phyloP scores from a whole-genome alignment of 37 sponge, comb jelly and placozoan species.

The Tethya wilhelma region DNA sequence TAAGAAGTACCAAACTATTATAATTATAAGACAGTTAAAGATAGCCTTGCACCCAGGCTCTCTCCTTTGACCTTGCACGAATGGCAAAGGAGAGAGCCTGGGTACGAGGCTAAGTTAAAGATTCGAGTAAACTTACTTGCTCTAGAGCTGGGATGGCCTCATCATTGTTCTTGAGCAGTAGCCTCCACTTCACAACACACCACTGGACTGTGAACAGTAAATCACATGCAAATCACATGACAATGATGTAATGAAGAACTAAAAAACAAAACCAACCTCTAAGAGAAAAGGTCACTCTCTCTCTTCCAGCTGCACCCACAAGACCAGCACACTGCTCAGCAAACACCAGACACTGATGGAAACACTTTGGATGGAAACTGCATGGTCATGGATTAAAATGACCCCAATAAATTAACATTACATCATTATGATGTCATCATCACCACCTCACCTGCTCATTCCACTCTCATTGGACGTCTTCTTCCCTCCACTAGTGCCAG shows the following conservation, averaged over 20 bases:
- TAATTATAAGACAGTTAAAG: too few species aligned
- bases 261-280: not conserved
- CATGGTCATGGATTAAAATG: not conserved
- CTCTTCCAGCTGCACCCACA: conserved; percentile 13
- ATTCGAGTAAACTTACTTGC: too few species aligned
- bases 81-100: too few species aligned
- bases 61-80: too few species aligned
- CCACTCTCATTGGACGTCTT: too few species aligned
- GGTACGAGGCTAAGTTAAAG: too few species aligned
- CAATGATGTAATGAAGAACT: too few species aligned
- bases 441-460: too few species aligned
- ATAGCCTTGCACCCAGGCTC: too few species aligned
- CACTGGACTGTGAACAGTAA: conserved; percentile 28
- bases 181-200: conserved; percentile 38
- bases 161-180: conserved; percentile 2
- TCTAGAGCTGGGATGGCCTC: conserved; percentile 14
- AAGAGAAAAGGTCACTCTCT: conserved; percentile 7
- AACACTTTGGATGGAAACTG: conserved; percentile 3
- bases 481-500: too few species aligned
- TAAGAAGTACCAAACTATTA: too few species aligned
- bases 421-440: too few species aligned
- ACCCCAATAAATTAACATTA: not conserved
- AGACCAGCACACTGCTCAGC: conserved; percentile 24
- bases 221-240: not conserved
- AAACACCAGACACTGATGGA: conserved; percentile 42